These are phyloP conservation scores for Archocentrus centrarchus DNA, from an alignment of 2,113 vertebrate species.

Conservation along the genomic window DNA sequence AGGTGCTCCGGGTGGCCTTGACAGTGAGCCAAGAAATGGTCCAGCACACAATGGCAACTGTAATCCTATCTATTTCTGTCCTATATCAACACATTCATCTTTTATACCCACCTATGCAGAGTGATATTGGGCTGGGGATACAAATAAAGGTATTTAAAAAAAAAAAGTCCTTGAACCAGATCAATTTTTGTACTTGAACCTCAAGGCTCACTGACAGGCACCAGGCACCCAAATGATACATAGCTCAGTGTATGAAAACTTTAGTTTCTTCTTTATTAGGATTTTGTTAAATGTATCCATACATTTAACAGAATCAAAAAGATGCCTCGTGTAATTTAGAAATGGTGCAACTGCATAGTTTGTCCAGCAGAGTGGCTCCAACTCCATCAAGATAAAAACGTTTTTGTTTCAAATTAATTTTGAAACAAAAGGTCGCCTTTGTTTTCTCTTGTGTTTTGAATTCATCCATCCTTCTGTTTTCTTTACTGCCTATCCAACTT, in stretches of 20 bases:
- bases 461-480: not conserved
- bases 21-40: conserved; percentile 4
- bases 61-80: conserved; percentile 4
- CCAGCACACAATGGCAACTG: not conserved
- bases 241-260: not conserved
- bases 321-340: too few relatives aligned
- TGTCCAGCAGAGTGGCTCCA: not conserved
- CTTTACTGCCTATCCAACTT: not conserved
- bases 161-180: fast-evolving
- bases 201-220: not conserved
- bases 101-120: not conserved
- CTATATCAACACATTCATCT: not conserved
- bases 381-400: not conserved
- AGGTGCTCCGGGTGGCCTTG: not conserved
- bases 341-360: not conserved
- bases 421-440: not conserved
- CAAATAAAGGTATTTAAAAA: not conserved
- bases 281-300: too few relatives aligned
- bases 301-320: not conserved
- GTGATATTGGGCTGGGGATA: not conserved
- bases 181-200: not conserved
- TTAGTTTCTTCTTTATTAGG: fast-evolving
- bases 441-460: not conserved
- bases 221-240: not conserved
- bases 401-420: not conserved